phyloP scores from a whole-genome alignment of 2,797 vertebrate species.

The Malacoctenus gilli region DNA sequence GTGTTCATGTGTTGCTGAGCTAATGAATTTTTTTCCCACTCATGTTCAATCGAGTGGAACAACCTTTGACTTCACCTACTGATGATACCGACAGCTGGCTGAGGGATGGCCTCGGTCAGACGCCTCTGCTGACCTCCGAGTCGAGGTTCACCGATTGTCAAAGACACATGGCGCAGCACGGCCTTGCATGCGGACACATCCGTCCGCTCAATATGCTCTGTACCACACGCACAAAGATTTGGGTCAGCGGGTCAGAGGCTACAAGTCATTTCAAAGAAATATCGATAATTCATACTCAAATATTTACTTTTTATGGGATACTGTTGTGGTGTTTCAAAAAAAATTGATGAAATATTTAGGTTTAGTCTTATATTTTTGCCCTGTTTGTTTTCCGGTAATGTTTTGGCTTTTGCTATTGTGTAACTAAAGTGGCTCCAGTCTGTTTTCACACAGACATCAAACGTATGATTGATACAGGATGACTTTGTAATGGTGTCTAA shows the following conservation, averaged over 20 bases:
- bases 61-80: slow-evolving; percentile 68
- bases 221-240: slow-evolving; percentile 7
- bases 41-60: slow-evolving; percentile 65
- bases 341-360: no score
- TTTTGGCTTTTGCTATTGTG: not conserved
- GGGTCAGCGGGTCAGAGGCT: not conserved
- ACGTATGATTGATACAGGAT: no score
- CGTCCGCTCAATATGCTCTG: slow-evolving; percentile 34
- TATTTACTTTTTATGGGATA: no score
- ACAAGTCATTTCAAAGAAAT: no score
- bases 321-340: no score
- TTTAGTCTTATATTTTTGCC: no score
- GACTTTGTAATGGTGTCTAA: no score
- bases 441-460: no score
- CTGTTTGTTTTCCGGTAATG: not conserved
- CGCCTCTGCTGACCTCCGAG: slow-evolving; percentile 64
- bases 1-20: slow-evolving; percentile 62
- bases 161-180: slow-evolving; percentile 48
- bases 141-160: slow-evolving; percentile 65
- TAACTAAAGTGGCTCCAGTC: no score
- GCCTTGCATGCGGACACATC: slow-evolving; percentile 24
- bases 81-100: slow-evolving; percentile 72
- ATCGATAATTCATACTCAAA: no score
- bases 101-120: slow-evolving; percentile 74
- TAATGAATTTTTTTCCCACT: slow-evolving; percentile 63